Conservation (phyloP, 1,140 invertebrate genomes). For the Zaprionus lachaisei region DNA sequence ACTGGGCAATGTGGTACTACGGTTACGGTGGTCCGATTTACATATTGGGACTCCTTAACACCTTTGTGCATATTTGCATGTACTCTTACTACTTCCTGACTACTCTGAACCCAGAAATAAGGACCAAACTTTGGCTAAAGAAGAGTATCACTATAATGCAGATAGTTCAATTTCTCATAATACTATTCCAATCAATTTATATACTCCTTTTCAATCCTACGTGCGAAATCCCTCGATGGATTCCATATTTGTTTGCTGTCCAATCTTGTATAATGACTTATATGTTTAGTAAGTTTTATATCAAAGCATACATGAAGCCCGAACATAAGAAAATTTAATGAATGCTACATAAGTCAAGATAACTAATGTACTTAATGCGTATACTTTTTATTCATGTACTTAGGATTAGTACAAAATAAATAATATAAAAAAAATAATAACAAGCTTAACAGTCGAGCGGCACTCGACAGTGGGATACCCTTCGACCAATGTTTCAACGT, state of each 20-base stretch:
- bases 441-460: no score
- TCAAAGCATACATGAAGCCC: conserved; percentile 34
- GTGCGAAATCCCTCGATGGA: conserved; percentile 88
- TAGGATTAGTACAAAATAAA: no score
- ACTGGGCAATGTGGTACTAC: not conserved
- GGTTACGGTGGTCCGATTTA: conserved; percentile 87
- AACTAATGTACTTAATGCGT: no score
- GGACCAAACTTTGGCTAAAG: conserved; percentile 92
- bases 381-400: no score
- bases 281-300: conserved; percentile 93
- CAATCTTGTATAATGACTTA: conserved; percentile 86
- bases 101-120: conserved; percentile 87
- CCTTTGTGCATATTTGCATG: conserved; percentile 92
- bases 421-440: no score
- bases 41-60: conserved; percentile 90
- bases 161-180: conserved; percentile 90
- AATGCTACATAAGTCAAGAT: not conserved
- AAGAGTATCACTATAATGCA: conserved; percentile 92
- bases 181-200: conserved; percentile 87
- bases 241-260: conserved; percentile 86
- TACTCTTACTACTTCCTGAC: conserved; percentile 90
- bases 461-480: no score
- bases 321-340: not conserved
- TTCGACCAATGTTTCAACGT: no score
- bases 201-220: conserved; percentile 87